Base-by-base conservation (phyloP, 2,888 invertebrate species). In the Drosophila neonasuta region DNA sequence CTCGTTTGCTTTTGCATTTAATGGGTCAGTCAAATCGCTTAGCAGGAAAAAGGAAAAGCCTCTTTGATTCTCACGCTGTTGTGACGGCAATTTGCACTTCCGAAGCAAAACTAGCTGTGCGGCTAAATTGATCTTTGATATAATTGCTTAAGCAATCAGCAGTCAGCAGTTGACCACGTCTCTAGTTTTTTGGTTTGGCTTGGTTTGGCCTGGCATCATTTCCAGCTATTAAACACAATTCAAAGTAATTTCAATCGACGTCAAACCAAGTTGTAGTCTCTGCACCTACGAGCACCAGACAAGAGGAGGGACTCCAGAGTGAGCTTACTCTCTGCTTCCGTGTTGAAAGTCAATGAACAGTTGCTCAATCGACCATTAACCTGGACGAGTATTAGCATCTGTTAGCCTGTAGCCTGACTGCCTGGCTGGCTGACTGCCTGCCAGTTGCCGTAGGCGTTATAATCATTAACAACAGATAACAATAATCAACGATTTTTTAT, bases 181-280 rank as follows among this genome's bases (percentile, higher is more conserved):
- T 24, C 24, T 24, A 24, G 24, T 24, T 24, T 24, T 24, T 24
- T 24, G 24, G 24, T 1, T 24, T 24, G 24, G 60, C 54, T 59
- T 39, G 44, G 49, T 32, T 42, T 57, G 54, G 60, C 51, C 78
- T 78, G 86, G 67, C 81, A 81, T 81, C 82, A 77, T 84, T 86
- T 86, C 85, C 87, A 83, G 79, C 87, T 77, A 86, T 83, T 83
- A 86, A 83, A 68, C 87, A 75, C 82, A 85, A 85, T 86, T 83
- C 79, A 83, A 74, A 73, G 75, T 86, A 86, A 84, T 85, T 86
- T 80, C 54, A 82, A 85, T 68, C 74, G 64, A 65, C 75, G 59
- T 45, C 55, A 39, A 39, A 44, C 55, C 32, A 32, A 44, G 58
- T 57, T 71, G 57, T 15, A 29, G 48, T 41, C 2, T 51, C 59